These are phyloP conservation scores for Aurelia coerulea DNA, from an alignment of 30 jellyfish, hydroid and myxozoan genomes.

Conservation along the genomic window DNA sequence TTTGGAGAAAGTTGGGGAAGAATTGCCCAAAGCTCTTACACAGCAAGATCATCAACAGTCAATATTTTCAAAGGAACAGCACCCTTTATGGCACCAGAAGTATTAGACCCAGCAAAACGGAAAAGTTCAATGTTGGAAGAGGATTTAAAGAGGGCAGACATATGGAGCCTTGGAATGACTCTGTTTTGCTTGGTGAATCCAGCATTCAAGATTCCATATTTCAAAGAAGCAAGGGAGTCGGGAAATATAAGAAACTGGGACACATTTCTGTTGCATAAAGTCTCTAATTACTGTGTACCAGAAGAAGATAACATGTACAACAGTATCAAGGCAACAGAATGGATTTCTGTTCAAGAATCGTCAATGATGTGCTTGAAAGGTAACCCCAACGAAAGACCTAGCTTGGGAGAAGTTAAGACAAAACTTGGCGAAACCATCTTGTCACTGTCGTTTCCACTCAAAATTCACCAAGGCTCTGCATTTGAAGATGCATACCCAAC, in stretches of 20 bases:
- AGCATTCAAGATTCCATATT: too few relatives aligned
- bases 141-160: too few relatives aligned
- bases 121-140: not conserved
- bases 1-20: too few relatives aligned
- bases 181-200: not conserved
- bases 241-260: too few relatives aligned
- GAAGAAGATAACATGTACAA: not conserved
- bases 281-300: too few relatives aligned
- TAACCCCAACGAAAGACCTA: not conserved
- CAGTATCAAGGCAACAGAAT: not conserved
- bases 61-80: not conserved
- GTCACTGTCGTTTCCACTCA: too few relatives aligned
- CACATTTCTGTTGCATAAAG: too few relatives aligned
- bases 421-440: too few relatives aligned
- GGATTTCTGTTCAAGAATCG: not conserved
- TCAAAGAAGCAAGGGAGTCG: too few relatives aligned
- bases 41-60: not conserved
- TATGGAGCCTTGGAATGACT: slow-evolving; percentile 15
- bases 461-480: too few relatives aligned
- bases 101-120: not conserved
- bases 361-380: not conserved
- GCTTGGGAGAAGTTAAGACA: too few relatives aligned
- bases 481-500: too few relatives aligned
- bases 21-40: not conserved
- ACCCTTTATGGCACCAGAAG: not conserved